A percentile compares a stretch with the other conserved stretches of the same genome.
Conservation (phyloP, 2,113 vertebrate genomes). For the Eurypyga helias region DNA sequence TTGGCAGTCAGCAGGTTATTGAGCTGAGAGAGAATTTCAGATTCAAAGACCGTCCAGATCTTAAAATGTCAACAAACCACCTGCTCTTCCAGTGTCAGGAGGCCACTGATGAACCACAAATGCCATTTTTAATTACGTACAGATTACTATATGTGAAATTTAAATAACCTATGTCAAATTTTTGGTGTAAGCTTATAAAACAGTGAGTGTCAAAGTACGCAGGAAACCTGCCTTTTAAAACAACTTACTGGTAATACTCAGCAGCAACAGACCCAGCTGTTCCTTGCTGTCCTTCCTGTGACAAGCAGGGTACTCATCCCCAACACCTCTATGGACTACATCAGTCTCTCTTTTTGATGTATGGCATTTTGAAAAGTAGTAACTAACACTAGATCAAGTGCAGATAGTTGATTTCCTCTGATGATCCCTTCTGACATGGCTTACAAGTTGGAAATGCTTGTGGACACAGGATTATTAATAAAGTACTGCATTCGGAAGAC, state of each 20-base stretch:
- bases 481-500: neutral
- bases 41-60: neutral
- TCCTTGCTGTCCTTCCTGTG: neutral
- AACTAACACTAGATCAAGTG: neutral
- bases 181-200: neutral
- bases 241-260: neutral
- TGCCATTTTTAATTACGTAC: neutral
- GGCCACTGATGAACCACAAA: neutral
- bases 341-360: neutral
- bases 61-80: slow-evolving; percentile 45
- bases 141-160: neutral
- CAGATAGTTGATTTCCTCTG: neutral
- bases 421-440: neutral
- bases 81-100: neutral
- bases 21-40: neutral
- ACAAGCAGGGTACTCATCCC: neutral
- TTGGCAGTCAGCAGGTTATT: neutral
- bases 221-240: neutral
- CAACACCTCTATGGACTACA: neutral
- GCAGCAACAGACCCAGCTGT: neutral
- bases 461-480: neutral
- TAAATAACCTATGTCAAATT: neutral
- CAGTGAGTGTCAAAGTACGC: neutral
- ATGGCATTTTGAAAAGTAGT: neutral
- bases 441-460: neutral